Evolutionary conservation across 1,140 invertebrate genomes (phyloP).

Genomic region (Cherax quadricarinatus): DNA sequence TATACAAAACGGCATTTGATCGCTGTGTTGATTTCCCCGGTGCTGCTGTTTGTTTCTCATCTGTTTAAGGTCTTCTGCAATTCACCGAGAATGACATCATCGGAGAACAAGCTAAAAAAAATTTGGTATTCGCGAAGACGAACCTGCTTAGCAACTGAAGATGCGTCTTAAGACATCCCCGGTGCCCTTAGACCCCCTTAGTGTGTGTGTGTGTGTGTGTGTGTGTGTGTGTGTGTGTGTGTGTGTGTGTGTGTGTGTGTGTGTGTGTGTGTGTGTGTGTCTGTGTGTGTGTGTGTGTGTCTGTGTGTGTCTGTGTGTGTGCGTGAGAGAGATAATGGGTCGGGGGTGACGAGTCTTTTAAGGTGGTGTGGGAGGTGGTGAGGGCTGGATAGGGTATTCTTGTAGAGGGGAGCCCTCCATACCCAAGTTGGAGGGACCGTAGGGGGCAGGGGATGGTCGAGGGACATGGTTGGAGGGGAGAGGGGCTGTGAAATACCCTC

Average conservation of each 20-base stretch:
- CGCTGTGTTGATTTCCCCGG: too few species aligned
- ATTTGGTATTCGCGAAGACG: neutral
- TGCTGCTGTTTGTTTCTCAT: too few species aligned
- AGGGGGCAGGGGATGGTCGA: neutral
- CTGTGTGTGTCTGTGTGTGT: conserved; percentile 39
- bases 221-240: conserved; percentile 15
- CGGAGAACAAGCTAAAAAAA: too few species aligned
- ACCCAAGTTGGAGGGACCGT: neutral
- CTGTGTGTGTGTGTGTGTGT: conserved; percentile 1
- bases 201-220: neutral
- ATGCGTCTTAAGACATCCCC: neutral
- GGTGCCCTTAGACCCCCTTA: neutral
- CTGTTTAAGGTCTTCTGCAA: too few species aligned
- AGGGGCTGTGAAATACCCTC: neutral
- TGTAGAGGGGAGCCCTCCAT: neutral
- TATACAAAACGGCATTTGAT: too few species aligned
- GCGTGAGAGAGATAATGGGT: neutral
- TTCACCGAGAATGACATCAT: too few species aligned
- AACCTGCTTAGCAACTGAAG: neutral
- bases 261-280: neutral
- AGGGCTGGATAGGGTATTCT: neutral
- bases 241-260: conserved; percentile 42
- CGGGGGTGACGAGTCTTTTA: neutral
- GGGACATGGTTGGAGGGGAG: neutral
- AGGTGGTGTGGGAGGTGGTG: neutral